Evolutionary conservation across 1,140 invertebrate genomes (phyloP).

Genomic region (Pogonognathellus flavescens): DNA sequence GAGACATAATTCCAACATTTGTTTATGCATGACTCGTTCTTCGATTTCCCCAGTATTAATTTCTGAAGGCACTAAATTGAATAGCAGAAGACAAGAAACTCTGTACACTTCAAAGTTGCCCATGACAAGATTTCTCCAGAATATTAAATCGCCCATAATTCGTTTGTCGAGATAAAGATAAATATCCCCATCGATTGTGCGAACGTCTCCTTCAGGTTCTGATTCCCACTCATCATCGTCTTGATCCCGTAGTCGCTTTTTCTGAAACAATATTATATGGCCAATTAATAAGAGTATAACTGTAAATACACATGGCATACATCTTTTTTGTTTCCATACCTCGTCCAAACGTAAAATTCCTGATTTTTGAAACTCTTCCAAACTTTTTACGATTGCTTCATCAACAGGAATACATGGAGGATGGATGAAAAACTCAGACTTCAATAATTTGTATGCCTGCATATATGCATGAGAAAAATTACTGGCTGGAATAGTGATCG

Average conservation of each 20-base stretch:
- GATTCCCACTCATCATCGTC: slow-evolving; percentile 16
- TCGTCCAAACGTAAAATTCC: not conserved
- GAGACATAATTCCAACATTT: not conserved
- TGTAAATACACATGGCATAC: not conserved
- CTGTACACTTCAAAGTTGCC: slow-evolving; percentile 4
- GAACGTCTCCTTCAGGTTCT: not conserved
- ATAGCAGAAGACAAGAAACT: not conserved
- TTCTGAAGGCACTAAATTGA: not conserved
- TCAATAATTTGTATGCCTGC: slow-evolving; percentile 1
- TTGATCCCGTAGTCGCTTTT: not conserved
- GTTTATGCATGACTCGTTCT: not conserved
- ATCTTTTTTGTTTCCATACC: not conserved
- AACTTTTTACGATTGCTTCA: not conserved
- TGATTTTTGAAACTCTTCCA: not conserved
- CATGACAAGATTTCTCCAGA: slow-evolving; percentile 8
- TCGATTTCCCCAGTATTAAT: not conserved
- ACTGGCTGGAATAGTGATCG: not conserved
- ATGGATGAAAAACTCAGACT: not conserved
- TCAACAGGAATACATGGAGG: not conserved
- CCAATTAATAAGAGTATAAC: not conserved
- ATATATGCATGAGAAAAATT: not conserved
- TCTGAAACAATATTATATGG: not conserved
- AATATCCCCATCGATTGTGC: not conserved
- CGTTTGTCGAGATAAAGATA: not conserved
- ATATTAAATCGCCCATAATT: not conserved